phyloP scores from a whole-genome alignment of 1,140 invertebrate genomes.

The Drosophila guanche region DNA sequence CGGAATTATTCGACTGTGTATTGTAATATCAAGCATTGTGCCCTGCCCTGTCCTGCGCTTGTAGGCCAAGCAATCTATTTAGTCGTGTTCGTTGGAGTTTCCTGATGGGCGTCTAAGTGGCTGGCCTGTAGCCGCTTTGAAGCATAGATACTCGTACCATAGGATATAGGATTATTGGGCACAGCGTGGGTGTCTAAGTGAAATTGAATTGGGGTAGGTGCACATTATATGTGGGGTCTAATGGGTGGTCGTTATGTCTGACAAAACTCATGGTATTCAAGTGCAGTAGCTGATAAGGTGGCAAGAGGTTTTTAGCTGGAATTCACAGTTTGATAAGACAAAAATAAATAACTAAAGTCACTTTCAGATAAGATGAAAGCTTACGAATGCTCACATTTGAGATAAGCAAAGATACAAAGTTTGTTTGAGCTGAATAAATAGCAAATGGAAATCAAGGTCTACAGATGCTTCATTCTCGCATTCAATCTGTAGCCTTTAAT shows the following conservation, averaged over 20 bases:
- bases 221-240: background rate
- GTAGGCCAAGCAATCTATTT: slow-evolving; percentile 38
- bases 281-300: no score
- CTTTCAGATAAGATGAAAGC: no score
- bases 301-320: no score
- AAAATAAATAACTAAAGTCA: no score
- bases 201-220: slow-evolving; percentile 56
- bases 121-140: slow-evolving; percentile 45
- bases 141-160: slow-evolving; percentile 6
- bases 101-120: slow-evolving; percentile 52
- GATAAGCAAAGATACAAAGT: no score
- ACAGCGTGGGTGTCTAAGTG: slow-evolving; percentile 47
- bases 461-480: no score
- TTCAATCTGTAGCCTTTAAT: background rate
- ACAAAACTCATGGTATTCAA: background rate
- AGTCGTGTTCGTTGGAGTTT: slow-evolving; percentile 15
- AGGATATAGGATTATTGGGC: slow-evolving; percentile 12
- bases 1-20: slow-evolving; percentile 61
- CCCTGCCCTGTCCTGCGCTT: slow-evolving; percentile 20
- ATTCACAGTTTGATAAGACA: no score
- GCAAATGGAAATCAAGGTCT: background rate
- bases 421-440: no score
- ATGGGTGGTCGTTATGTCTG: background rate
- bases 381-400: no score
- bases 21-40: slow-evolving; percentile 44